phyloP scores from a whole-genome alignment of 2,113 vertebrate species.

The Odontesthes bonariensis region DNA sequence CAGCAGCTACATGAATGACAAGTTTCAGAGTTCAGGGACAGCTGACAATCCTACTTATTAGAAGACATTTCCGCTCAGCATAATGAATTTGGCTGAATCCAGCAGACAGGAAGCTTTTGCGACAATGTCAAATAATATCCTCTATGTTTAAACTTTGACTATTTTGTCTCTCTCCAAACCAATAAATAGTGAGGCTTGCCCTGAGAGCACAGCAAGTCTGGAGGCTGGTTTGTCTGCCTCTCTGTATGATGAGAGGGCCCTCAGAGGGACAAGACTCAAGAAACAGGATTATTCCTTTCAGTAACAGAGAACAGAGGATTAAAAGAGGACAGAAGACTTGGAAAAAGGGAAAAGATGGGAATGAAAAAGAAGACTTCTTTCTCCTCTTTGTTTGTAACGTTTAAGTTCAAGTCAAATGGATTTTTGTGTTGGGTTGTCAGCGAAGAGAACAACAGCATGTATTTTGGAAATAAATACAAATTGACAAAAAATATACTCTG shows the following conservation, averaged over 20 bases:
- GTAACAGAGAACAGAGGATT: slow-evolving; percentile 6
- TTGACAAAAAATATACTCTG: no score
- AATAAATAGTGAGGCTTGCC: slow-evolving; percentile 73
- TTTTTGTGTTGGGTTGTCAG: no score
- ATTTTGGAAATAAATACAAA: no score
- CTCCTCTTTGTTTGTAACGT: no score
- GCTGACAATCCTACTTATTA: slow-evolving; percentile 38
- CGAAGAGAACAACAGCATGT: no score
- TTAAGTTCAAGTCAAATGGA: no score
- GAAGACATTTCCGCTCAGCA: slow-evolving; percentile 45
- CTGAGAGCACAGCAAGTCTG: slow-evolving; percentile 45
- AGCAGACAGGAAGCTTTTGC: slow-evolving; percentile 64
- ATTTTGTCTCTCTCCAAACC: slow-evolving; percentile 73
- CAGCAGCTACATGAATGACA: slow-evolving; percentile 1
- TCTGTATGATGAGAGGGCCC: slow-evolving; percentile 48
- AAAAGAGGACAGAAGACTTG: no score
- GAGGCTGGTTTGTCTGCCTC: slow-evolving; percentile 27
- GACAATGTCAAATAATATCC: slow-evolving; percentile 66
- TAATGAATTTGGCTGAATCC: slow-evolving; percentile 68
- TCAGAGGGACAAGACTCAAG: slow-evolving; percentile 44
- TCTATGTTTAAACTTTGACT: slow-evolving; percentile 69
- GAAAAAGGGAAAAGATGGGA: no score
- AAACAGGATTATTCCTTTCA: slow-evolving; percentile 70
- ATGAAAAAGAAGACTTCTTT: no score
- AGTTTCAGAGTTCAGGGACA: slow-evolving; percentile 25